These are phyloP conservation scores for Megaceryle alcyon DNA, from an alignment of 2,797 vertebrate species.

Conservation along the genomic window DNA sequence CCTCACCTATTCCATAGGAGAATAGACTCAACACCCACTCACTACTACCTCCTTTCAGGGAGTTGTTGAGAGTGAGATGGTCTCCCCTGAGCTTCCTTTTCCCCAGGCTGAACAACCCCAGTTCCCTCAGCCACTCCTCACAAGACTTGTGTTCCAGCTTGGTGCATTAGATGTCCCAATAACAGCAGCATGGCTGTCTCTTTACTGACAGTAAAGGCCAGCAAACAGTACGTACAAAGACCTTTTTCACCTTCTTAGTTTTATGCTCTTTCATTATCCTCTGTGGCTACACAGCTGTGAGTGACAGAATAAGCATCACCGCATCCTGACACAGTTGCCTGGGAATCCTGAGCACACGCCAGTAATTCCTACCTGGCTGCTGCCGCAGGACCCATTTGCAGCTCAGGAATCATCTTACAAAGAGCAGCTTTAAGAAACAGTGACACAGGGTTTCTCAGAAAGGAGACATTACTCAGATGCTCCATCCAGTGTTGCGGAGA, in stretches of 20 bases:
- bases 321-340: not conserved
- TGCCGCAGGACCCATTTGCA: not conserved
- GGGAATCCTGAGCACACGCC: fast-evolving
- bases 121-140: not conserved
- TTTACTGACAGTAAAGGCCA: not conserved
- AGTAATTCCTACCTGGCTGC: not conserved
- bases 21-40: not conserved
- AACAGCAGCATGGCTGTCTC: fast-evolving
- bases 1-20: not conserved
- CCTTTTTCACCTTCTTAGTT: not conserved
- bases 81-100: no score
- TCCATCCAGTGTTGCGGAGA: not conserved
- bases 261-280: not conserved
- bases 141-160: fast-evolving
- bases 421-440: not conserved
- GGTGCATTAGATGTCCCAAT: not conserved
- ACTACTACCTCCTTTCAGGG: not conserved
- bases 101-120: no score
- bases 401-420: not conserved
- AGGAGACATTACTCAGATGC: not conserved
- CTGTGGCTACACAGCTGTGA: fast-evolving
- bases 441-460: not conserved
- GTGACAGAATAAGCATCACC: not conserved
- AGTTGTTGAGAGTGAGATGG: no score
- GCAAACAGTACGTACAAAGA: not conserved